phyloP scores from a whole-genome alignment of 2,113 vertebrate genomes.

The Enhydra lutris region DNA sequence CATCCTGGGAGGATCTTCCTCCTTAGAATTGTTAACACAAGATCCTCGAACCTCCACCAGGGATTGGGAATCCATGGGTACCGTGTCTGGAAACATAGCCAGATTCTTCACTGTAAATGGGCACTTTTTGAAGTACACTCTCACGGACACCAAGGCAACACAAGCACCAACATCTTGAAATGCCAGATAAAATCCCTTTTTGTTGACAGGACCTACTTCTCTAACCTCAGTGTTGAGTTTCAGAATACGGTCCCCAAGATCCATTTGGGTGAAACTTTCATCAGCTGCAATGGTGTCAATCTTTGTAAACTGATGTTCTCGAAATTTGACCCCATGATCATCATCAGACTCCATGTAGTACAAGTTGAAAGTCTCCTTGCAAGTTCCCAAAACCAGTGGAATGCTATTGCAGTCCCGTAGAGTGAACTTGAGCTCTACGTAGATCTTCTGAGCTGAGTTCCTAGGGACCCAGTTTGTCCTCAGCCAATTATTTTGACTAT shows the following conservation, averaged over 20 bases:
- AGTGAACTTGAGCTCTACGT: slow-evolving; percentile 99
- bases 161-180: slow-evolving; percentile 93
- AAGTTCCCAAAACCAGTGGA: slow-evolving; percentile 95
- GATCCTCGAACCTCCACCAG: slow-evolving; percentile 96
- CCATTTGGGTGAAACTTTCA: slow-evolving; percentile 99
- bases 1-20: slow-evolving; percentile 97
- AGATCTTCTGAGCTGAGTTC: slow-evolving; percentile 96
- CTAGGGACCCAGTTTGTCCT: slow-evolving; percentile 98
- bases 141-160: slow-evolving; percentile 88
- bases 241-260: slow-evolving; percentile 97
- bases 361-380: slow-evolving; percentile 99
- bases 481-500: slow-evolving; percentile 99
- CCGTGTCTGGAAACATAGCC: slow-evolving; percentile 96
- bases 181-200: slow-evolving; percentile 97
- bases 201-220: slow-evolving; percentile 94
- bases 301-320: slow-evolving; percentile 95
- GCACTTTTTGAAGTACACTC: slow-evolving; percentile 99
- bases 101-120: slow-evolving; percentile 95
- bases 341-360: slow-evolving; percentile 97
- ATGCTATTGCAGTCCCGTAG: slow-evolving; percentile 98
- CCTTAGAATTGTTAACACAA: slow-evolving; percentile 98
- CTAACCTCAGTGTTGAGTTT: slow-evolving; percentile 98
- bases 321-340: slow-evolving; percentile 93
- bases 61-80: slow-evolving; percentile 97
- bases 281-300: slow-evolving; percentile 99